Evolutionary conservation across 2,888 invertebrate genomes (phyloP).

Genomic region (Philereme transversata): DNA sequence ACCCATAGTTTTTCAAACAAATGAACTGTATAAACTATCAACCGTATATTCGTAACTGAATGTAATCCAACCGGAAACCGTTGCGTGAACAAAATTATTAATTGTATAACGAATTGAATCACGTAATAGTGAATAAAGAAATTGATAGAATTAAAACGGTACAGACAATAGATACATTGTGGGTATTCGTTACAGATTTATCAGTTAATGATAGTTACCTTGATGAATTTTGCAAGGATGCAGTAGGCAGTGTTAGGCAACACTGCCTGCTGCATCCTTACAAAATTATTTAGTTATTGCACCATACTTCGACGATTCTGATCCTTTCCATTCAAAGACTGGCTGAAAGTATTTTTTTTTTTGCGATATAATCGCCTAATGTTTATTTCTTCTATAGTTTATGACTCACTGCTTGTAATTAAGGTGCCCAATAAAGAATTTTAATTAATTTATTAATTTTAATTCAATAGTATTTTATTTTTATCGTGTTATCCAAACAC

Average conservation of each 20-base stretch:
- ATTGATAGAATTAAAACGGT: conserved; percentile 30
- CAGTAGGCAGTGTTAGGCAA: no score
- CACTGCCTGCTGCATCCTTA: no score
- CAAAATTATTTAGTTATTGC: no score
- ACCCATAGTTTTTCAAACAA: conserved; percentile 2
- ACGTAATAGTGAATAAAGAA: conserved; percentile 50
- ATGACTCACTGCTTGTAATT: no score
- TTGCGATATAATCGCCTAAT: no score
- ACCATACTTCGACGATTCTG: background rate
- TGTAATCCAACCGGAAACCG: conserved; percentile 60
- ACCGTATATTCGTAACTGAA: conserved; percentile 45
- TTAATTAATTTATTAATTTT: no score
- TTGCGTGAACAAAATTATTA: conserved; percentile 62
- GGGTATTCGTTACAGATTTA: background rate
- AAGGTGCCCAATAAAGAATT: no score
- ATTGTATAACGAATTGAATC: conserved; percentile 59
- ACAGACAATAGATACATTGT: conserved; percentile 33
- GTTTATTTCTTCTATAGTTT: no score
- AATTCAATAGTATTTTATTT: no score
- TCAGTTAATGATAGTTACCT: background rate
- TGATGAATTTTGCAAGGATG: background rate
- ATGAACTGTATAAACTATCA: conserved; percentile 23
- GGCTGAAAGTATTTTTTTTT: no score
- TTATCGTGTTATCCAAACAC: no score
- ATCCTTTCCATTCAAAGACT: no score